Percentiles rank a stretch among this genome's conserved stretches.
These are phyloP conservation scores for Lamproptera curius DNA, from an alignment of 2,888 invertebrate genomes.

Conservation along the genomic window DNA sequence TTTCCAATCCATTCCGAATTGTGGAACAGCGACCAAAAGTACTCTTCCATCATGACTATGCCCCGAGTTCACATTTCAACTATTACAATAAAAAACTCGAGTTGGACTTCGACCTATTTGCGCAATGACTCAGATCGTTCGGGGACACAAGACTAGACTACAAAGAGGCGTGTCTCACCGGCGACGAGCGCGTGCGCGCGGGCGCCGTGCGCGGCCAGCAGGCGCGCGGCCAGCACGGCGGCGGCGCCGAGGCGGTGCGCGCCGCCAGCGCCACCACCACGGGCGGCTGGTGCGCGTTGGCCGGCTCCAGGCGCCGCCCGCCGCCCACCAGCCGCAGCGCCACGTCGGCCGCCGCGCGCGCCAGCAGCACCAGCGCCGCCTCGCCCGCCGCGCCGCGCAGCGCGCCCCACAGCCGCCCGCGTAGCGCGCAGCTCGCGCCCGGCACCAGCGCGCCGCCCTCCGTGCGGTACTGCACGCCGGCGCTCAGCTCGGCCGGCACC, in stretches of 20 bases:
- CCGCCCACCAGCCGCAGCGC: conserved; percentile 87
- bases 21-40: no score
- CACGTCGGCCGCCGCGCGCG: conserved; percentile 91
- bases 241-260: conserved; percentile 76
- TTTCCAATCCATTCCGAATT: no score
- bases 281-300: conserved; percentile 93
- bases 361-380: conserved; percentile 86
- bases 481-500: conserved; percentile 80
- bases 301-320: conserved; percentile 85
- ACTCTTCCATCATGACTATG: no score
- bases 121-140: no score
- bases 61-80: no score
- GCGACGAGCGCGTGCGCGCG: conserved; percentile 58
- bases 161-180: conserved; percentile 16
- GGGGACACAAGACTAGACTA: no score
- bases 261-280: conserved; percentile 84
- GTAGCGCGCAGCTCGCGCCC: conserved; percentile 81
- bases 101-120: no score
- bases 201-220: conserved; percentile 89
- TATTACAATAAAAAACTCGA: no score
- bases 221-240: conserved; percentile 76
- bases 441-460: conserved; percentile 91
- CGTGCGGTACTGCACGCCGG: conserved; percentile 80
- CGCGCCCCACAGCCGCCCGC: conserved; percentile 82
- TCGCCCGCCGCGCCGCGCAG: conserved; percentile 81